Evolutionary conservation across 2,113 vertebrate species (phyloP).

Genomic region (Grallaria varia): DNA sequence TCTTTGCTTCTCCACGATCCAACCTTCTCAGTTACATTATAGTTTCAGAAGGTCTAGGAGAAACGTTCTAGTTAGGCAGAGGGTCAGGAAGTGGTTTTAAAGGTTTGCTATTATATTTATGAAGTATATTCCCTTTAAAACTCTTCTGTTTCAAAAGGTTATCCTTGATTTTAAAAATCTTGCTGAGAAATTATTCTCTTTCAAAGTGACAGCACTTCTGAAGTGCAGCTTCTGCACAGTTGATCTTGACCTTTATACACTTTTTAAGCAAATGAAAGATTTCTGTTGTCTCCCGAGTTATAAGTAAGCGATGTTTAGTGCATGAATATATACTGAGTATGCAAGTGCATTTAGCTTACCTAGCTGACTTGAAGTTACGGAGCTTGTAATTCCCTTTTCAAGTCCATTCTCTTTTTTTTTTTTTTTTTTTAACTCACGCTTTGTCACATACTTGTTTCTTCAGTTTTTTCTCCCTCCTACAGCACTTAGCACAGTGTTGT

Average conservation of each 20-base stretch:
- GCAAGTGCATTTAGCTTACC: not conserved
- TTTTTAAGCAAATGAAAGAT: not conserved
- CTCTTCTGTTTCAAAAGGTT: not conserved
- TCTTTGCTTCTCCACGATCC: not conserved
- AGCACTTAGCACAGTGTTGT: not conserved
- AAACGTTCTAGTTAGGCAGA: not conserved
- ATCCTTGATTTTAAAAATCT: not conserved
- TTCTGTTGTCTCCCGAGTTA: not conserved
- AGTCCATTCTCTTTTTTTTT: not conserved
- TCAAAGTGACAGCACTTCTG: not conserved
- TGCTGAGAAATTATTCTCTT: not conserved
- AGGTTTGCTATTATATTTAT: not conserved
- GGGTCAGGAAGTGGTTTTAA: not conserved
- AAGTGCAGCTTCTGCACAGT: not conserved
- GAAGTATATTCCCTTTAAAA: not conserved
- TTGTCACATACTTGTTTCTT: not conserved
- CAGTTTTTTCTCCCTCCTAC: not conserved
- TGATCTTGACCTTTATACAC: not conserved
- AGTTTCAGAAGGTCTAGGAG: not conserved
- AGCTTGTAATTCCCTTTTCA: not conserved
- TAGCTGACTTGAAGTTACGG: not conserved
- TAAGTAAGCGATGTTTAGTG: not conserved
- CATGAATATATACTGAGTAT: not conserved
- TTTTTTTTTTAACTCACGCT: not conserved
- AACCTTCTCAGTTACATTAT: accelerated